phyloP scores from a whole-genome alignment of 2,888 invertebrate genomes.

The Sphaerophoria rueppellii region DNA sequence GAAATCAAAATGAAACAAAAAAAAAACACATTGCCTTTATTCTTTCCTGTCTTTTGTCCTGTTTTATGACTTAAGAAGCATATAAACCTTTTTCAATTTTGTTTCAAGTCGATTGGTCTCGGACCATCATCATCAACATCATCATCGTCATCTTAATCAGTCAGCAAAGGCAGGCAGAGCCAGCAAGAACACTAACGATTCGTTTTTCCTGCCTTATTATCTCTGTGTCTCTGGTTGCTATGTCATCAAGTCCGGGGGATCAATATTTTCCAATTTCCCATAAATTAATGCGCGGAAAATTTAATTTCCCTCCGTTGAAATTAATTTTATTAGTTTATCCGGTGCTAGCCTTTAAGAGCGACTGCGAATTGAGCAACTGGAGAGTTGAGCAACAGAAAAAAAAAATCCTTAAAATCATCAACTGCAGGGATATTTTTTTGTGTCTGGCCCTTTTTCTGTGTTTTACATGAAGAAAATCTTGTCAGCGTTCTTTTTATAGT shows the following conservation, averaged over 20 bases:
- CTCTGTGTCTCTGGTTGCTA: not conserved
- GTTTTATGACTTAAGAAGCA: not conserved
- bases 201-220: not conserved
- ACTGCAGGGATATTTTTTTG: conserved; percentile 20
- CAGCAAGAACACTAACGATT: too few relatives aligned
- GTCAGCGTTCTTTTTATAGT: conserved; percentile 41
- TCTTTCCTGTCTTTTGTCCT: not conserved
- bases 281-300: conserved; percentile 73
- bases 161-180: too few relatives aligned
- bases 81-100: conserved; percentile 22
- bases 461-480: conserved; percentile 50
- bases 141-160: too few relatives aligned
- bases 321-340: conserved; percentile 72
- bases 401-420: conserved; percentile 61
- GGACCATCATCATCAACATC: not conserved
- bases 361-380: not conserved
- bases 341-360: conserved; percentile 14
- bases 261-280: conserved; percentile 72
- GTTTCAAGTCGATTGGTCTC: conserved; percentile 26
- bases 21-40: not conserved
- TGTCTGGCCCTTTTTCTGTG: conserved; percentile 17
- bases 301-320: conserved; percentile 68
- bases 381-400: not conserved
- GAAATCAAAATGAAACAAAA: not conserved
- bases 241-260: conserved; percentile 56